Conservation (phyloP, 2,888 invertebrate species). For the Meganola albula region DNA sequence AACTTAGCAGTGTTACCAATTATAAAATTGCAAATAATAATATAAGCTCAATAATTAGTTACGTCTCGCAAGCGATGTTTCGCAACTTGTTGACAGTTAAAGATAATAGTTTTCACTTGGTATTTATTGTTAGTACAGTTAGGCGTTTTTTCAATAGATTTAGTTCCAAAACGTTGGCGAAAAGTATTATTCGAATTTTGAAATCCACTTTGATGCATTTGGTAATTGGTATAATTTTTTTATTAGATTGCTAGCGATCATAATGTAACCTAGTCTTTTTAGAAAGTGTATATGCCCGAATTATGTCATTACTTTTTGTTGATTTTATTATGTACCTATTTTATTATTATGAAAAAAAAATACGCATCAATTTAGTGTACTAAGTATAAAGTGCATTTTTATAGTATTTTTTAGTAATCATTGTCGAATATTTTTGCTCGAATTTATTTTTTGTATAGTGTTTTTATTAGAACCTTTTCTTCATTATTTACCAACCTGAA, state of each 20-base stretch:
- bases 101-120: too few relatives aligned
- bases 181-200: slow-evolving; percentile 9
- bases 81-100: too few relatives aligned
- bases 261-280: slow-evolving; percentile 4
- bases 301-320: too few relatives aligned
- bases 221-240: slow-evolving; percentile 6
- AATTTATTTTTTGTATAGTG: slow-evolving; percentile 13
- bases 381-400: slow-evolving; percentile 25
- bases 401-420: slow-evolving; percentile 7
- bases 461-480: too few relatives aligned
- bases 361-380: slow-evolving; percentile 18
- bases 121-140: neutral
- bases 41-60: too few relatives aligned
- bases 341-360: too few relatives aligned
- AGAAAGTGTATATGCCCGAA: slow-evolving; percentile 2
- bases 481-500: too few relatives aligned
- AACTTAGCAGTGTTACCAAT: too few relatives aligned
- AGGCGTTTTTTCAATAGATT: too few relatives aligned
- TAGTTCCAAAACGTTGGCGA: neutral
- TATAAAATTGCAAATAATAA: too few relatives aligned
- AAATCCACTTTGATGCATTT: slow-evolving; percentile 11
- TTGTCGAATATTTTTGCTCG: slow-evolving; percentile 11
- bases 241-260: slow-evolving; percentile 20
- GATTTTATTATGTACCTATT: too few relatives aligned
- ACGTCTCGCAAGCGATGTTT: too few relatives aligned